Conservation (phyloP, 2,113 vertebrate genomes). For the Vimba vimba region DNA sequence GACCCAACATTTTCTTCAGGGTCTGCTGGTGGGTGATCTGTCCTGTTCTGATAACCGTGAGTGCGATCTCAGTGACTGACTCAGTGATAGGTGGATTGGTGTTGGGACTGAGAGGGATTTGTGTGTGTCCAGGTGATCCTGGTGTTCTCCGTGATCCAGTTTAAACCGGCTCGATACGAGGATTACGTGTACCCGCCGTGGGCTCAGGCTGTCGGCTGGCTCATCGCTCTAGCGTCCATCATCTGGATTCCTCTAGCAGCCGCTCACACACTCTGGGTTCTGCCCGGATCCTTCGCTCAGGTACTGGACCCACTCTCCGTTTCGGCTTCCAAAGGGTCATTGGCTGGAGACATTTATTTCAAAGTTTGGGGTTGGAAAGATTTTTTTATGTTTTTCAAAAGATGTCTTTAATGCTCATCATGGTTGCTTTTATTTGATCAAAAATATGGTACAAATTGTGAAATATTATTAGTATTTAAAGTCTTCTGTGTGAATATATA, state of each 20-base stretch:
- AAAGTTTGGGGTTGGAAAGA: not conserved
- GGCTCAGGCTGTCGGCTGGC: conserved; percentile 78
- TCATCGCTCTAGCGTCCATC: conserved; percentile 75
- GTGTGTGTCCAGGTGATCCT: conserved; percentile 70
- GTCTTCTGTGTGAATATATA: not conserved
- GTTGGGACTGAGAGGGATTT: not conserved
- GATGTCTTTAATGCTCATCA: not conserved
- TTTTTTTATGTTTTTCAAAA: not conserved
- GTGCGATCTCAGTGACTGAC: conserved; percentile 30
- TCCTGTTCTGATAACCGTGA: conserved; percentile 71
- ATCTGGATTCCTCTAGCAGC: conserved; percentile 80
- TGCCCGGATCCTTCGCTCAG: conserved; percentile 73
- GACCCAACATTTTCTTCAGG: conserved; percentile 72
- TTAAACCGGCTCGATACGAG: conserved; percentile 76
- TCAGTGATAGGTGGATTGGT: not conserved
- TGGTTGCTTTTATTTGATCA: not conserved
- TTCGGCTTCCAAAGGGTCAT: not conserved
- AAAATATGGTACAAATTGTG: not conserved
- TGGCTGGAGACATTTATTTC: not conserved
- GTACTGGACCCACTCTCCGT: conserved; percentile 39
- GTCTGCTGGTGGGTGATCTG: conserved; percentile 73
- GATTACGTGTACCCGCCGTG: conserved; percentile 74
- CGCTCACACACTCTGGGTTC: conserved; percentile 75
- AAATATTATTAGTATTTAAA: not conserved
- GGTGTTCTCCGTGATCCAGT: conserved; percentile 76